A percentile compares a stretch with the other conserved stretches of the same genome.
Conservation (phyloP, 2,113 vertebrate genomes). For the Herpailurus yagouaroundi region DNA sequence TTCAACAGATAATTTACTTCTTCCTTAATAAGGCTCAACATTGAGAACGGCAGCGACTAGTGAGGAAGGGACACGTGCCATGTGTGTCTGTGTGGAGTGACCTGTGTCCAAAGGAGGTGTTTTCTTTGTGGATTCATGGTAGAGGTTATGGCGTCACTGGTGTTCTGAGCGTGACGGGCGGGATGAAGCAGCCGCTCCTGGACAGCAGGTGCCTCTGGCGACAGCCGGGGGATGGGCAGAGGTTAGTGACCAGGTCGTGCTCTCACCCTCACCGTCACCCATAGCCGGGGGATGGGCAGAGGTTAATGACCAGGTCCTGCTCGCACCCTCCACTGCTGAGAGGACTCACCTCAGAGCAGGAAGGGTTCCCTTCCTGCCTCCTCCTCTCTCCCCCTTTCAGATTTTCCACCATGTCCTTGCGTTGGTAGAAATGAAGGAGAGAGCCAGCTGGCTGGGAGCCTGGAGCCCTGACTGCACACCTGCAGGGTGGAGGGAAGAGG, state of each 20-base stretch:
- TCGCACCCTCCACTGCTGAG: neutral
- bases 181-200: neutral
- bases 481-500: neutral
- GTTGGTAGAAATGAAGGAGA: neutral
- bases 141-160: neutral
- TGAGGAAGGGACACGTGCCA: neutral
- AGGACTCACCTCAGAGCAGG: neutral
- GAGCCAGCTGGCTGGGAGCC: neutral
- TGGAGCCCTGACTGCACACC: neutral
- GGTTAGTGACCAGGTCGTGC: neutral
- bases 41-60: neutral
- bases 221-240: neutral
- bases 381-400: neutral
- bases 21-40: neutral
- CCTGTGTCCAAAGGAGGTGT: neutral
- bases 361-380: neutral
- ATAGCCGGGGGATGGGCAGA: neutral
- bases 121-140: neutral
- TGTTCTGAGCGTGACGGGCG: accelerated
- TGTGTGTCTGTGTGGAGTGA: neutral
- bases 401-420: neutral
- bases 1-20: conserved; percentile 26
- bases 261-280: neutral
- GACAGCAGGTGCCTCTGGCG: neutral
- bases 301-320: neutral